Conservation (phyloP, 2,797 vertebrate species). For the Jordanella pulchra region DNA sequence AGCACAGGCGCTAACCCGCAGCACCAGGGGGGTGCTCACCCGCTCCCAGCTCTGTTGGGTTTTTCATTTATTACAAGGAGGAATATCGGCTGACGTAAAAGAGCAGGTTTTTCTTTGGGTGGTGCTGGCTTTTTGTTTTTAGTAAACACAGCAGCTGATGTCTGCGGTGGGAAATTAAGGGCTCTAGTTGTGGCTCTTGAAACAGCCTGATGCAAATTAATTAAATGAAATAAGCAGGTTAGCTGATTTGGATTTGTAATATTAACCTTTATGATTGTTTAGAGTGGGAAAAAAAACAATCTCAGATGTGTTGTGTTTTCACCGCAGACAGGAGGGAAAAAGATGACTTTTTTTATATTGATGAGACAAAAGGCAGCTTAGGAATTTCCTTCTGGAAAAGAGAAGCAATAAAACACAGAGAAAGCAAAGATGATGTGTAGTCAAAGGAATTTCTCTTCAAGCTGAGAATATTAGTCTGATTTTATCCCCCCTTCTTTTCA, state of each 20-base stretch:
- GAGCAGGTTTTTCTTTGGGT: not conserved
- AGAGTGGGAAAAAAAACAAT: not conserved
- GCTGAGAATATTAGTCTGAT: not conserved
- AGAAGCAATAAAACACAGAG: slow-evolving; percentile 22
- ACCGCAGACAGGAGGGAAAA: not conserved
- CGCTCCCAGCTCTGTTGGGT: not conserved
- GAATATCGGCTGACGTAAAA: slow-evolving; percentile 13
- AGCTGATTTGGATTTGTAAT: not conserved
- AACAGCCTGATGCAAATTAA: not conserved
- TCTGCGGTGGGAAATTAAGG: not conserved
- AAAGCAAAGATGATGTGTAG: slow-evolving; percentile 1
- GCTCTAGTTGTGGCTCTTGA: not conserved
- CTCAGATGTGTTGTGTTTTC: not conserved
- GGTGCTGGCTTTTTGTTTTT: not conserved
- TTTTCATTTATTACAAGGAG: slow-evolving; percentile 17
- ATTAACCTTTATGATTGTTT: not conserved
- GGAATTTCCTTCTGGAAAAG: slow-evolving; percentile 17
- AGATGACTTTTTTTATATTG: not conserved
- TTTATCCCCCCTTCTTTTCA: slow-evolving; percentile 16
- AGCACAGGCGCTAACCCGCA: slow-evolving; percentile 14
- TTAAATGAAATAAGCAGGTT: not conserved
- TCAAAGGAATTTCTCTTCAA: slow-evolving; percentile 3
- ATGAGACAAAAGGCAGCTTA: not conserved
- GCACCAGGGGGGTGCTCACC: slow-evolving; percentile 14
- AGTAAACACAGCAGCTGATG: not conserved